Evolutionary conservation across 2,888 invertebrate genomes (phyloP).

Genomic region (Cheiracanthium punctorium): DNA sequence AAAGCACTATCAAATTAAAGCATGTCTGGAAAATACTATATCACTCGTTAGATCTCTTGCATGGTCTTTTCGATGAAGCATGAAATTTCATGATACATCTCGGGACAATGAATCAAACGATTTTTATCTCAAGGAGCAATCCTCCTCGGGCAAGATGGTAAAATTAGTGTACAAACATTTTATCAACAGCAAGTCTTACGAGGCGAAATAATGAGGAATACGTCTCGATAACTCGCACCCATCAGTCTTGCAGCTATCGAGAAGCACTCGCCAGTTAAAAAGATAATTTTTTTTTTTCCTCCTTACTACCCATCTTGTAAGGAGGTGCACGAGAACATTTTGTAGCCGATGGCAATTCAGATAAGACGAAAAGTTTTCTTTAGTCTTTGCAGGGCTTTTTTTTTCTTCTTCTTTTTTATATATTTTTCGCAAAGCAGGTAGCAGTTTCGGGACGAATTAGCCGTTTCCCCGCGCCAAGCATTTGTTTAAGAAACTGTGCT

Average conservation of each 20-base stretch:
- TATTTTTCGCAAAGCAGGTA: conserved; percentile 46
- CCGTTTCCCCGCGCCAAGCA: conserved; percentile 36
- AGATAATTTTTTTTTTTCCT: conserved; percentile 33
- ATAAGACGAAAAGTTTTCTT: conserved; percentile 35
- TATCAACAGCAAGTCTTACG: conserved; percentile 32
- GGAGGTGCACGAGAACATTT: conserved; percentile 50
- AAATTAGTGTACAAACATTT: conserved; percentile 6
- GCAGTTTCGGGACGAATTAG: conserved; percentile 54
- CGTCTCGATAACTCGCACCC: conserved; percentile 39
- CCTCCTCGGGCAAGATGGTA: background rate
- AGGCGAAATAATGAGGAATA: conserved; percentile 65
- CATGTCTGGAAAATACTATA: too few relatives aligned
- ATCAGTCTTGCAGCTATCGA: conserved; percentile 50
- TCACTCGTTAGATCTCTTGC: too few relatives aligned
- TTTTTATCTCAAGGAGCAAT: background rate
- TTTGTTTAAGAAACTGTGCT: too few relatives aligned
- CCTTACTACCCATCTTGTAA: conserved; percentile 56
- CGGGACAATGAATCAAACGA: background rate
- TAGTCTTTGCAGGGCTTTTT: conserved; percentile 1
- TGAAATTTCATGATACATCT: background rate
- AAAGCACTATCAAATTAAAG: too few relatives aligned
- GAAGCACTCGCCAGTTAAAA: background rate
- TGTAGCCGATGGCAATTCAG: conserved; percentile 61
- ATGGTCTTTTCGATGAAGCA: too few relatives aligned
- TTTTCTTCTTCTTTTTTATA: conserved; percentile 6